Evolutionary conservation across 2,113 vertebrate genomes (phyloP).

Genomic region (Melanerpes formicivorus): DNA sequence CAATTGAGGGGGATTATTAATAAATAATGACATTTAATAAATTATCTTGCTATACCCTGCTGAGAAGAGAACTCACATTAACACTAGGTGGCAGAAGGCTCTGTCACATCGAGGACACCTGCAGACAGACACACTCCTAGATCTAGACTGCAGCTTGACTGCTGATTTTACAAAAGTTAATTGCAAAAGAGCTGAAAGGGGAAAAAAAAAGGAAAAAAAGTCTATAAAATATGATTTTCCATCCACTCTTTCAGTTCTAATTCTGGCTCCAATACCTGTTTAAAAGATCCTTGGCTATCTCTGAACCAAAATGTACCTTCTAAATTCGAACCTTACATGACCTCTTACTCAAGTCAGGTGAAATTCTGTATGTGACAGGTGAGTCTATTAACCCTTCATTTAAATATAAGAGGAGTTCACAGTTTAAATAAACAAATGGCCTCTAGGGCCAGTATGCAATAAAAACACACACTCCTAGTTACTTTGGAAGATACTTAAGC

Average conservation of each 20-base stretch:
- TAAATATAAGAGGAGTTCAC: neutral
- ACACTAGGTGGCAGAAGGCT: conserved; percentile 75
- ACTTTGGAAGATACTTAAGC: neutral
- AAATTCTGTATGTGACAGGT: neutral
- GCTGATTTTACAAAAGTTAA: neutral
- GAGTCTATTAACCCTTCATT: neutral
- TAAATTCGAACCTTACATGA: neutral
- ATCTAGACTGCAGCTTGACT: neutral
- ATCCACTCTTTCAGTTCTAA: neutral
- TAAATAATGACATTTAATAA: neutral
- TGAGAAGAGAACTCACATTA: conserved; percentile 40
- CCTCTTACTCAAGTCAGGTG: neutral
- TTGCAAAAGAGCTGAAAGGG: neutral
- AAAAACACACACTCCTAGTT: neutral
- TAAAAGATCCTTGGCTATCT: neutral
- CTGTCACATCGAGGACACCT: conserved; percentile 56
- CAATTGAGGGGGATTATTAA: neutral
- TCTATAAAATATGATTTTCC: neutral
- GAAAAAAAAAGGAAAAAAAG: neutral
- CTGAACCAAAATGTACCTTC: neutral
- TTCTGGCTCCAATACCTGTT: neutral
- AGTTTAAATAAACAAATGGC: neutral
- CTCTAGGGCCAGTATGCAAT: neutral
- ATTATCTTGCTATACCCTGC: neutral
- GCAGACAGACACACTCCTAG: neutral